These are phyloP conservation scores for Scortum barcoo DNA, from an alignment of 2,113 vertebrate species.

Conservation along the genomic window DNA sequence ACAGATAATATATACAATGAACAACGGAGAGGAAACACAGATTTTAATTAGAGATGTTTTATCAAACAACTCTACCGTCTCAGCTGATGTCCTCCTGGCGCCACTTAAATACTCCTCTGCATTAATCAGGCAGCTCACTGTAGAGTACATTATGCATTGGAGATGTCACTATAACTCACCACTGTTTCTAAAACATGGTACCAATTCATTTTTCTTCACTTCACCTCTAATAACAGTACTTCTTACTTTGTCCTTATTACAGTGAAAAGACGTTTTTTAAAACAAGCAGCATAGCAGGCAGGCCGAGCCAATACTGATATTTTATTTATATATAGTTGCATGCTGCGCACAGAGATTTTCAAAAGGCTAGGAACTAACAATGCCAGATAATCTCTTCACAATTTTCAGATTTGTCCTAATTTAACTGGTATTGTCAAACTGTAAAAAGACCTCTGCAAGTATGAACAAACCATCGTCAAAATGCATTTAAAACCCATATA, in stretches of 20 bases:
- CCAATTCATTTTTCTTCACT: constrained; percentile 12
- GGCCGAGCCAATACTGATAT: constrained; percentile 20
- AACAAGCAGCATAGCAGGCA: constrained; percentile 1
- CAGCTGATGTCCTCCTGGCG: constrained; percentile 44
- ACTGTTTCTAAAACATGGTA: constrained; percentile 8
- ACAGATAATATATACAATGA: constrained; percentile 43
- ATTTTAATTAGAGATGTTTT: constrained; percentile 77
- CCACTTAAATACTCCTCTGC: constrained; percentile 50
- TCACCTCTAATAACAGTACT: constrained; percentile 22
- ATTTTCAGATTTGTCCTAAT: neutral
- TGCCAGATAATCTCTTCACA: constrained; percentile 2
- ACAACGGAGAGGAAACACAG: constrained; percentile 45
- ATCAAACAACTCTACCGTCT: constrained; percentile 48
- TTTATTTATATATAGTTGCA: constrained; percentile 46
- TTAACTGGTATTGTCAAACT: neutral
- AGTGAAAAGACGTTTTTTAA: neutral
- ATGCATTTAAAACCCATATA: neutral
- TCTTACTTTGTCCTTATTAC: constrained; percentile 35
- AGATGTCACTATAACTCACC: constrained; percentile 18
- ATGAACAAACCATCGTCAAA: neutral
- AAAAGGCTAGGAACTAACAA: constrained; percentile 31
- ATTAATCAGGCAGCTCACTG: constrained; percentile 59
- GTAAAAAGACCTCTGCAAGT: no score
- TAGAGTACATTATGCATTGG: constrained; percentile 18
- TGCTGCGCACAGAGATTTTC: constrained; percentile 11